These are phyloP conservation scores for Catostomus latipinnis DNA, from an alignment of 2,797 vertebrate genomes.

Conservation along the genomic window DNA sequence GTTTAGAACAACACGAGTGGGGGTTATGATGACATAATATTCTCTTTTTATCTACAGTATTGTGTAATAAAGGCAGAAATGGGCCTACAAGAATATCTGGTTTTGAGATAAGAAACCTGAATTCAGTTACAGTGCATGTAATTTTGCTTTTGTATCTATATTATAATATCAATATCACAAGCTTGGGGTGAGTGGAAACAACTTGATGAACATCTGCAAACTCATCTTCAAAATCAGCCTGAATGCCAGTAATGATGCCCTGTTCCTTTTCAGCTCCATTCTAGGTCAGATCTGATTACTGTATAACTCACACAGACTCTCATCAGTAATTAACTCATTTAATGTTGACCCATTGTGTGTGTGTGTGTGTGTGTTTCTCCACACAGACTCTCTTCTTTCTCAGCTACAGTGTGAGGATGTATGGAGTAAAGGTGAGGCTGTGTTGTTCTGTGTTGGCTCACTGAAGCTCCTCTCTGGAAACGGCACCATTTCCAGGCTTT, in stretches of 20 bases:
- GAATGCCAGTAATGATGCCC: constrained; percentile 83
- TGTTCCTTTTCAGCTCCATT: constrained; percentile 83
- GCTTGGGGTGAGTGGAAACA: constrained; percentile 91
- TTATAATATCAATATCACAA: constrained; percentile 55
- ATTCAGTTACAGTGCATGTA: neutral
- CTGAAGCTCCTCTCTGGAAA: constrained; percentile 93
- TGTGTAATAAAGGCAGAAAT: too few species aligned
- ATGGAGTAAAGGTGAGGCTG: constrained; percentile 79
- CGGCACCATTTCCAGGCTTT: constrained; percentile 77
- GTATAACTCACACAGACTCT: constrained; percentile 17
- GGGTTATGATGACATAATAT: too few species aligned
- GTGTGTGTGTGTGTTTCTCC: constrained; percentile 41
- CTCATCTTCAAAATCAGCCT: constrained; percentile 93
- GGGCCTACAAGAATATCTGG: too few species aligned
- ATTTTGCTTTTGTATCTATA: neutral
- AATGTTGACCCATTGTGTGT: constrained; percentile 23
- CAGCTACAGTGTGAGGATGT: constrained; percentile 84
- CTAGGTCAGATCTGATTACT: constrained; percentile 77
- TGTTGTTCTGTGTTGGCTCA: constrained; percentile 88
- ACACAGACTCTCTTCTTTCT: constrained; percentile 83
- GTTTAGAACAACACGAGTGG: too few species aligned
- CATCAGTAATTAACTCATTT: constrained; percentile 38
- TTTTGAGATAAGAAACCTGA: neutral
- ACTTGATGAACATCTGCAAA: constrained; percentile 93
- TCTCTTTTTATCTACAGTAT: too few species aligned